Base-by-base conservation (phyloP, 2,113 vertebrate genomes). In the Thamnaconus septentrionalis region DNA sequence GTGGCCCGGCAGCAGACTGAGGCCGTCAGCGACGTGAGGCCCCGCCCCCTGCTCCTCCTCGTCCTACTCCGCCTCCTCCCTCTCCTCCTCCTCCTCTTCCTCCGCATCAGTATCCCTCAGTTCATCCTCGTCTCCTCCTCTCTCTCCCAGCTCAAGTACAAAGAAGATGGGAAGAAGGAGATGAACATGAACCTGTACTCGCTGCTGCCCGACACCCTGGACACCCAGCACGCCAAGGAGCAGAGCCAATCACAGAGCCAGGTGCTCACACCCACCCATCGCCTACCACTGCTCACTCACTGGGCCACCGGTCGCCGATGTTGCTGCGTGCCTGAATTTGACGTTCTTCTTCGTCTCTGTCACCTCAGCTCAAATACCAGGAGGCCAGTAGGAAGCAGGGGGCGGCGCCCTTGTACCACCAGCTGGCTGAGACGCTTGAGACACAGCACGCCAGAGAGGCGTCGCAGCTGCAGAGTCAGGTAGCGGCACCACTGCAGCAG, bases 151-250 rank as follows among this genome's bases (percentile, higher is more conserved):
- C 87, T 91, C 40, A 94, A 79, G 42, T 88, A 95, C 71, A 96
- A 94, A 89, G 93, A 91, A 50, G 89, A 75, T 8, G 81, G 87
- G 39, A 95, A 92, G 84, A 89, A 91, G 6, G 90, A 91, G 52
- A 86, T 93, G 79, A 87, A 57, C 86, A 80, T 64, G 79, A 90
- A 9, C 61, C 81, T 96, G 7, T 96, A 93, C 79, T 90, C 93
- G 59, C 84, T 85, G 82, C 93, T 97, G 77, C 94, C 95, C 3
- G 91, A 93, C 31, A 93, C 95, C 49, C 85, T 93, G 7, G 92
- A 95, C 69, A 93, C 84, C 4, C 94, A 91, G 47, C 93, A 93
- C 39, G 95, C 93, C 0, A 93, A 89, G 82, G 91, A 94, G 85
- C 71, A 71, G 59, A 62, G 39, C 0, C 54, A 75, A 7, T 59